Evolutionary conservation across 2,797 vertebrate genomes (phyloP).

Genomic region (Semaprochilodus insignis): DNA sequence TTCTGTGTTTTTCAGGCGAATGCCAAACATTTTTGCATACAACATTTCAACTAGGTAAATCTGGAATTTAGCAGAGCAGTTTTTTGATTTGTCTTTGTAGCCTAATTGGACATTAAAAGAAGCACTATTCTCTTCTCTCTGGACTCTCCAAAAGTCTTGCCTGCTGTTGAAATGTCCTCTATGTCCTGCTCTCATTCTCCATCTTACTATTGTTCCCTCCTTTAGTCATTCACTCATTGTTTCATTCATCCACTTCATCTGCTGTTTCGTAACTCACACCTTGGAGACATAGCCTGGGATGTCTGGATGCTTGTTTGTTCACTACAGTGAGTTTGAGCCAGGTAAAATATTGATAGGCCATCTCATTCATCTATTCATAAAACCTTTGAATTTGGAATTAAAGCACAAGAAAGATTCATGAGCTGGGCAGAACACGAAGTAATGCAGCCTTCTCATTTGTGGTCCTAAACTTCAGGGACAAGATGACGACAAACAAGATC

Average conservation of each 20-base stretch:
- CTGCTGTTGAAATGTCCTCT: background rate
- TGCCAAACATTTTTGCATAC: background rate
- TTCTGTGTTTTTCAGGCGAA: slow-evolving; percentile 11
- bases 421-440: slow-evolving; percentile 46
- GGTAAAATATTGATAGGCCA: slow-evolving; percentile 68
- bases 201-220: slow-evolving; percentile 4
- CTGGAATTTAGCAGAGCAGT: too few species aligned
- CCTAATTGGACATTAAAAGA: background rate
- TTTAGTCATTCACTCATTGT: slow-evolving; percentile 32
- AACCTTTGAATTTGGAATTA: slow-evolving; percentile 64
- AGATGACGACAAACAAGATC: slow-evolving; percentile 23
- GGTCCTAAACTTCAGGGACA: slow-evolving; percentile 44
- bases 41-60: background rate
- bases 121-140: too few species aligned
- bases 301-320: slow-evolving; percentile 55
- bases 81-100: too few species aligned
- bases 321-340: slow-evolving; percentile 43
- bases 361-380: slow-evolving; percentile 71
- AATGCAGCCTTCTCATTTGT: slow-evolving; percentile 49
- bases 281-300: slow-evolving; percentile 27
- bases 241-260: slow-evolving; percentile 45
- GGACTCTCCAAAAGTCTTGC: background rate
- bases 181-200: background rate
- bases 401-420: slow-evolving; percentile 66
- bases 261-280: slow-evolving; percentile 35